These are phyloP conservation scores for Pollenia angustigena DNA, from an alignment of 2,888 invertebrate species.

Conservation along the genomic window DNA sequence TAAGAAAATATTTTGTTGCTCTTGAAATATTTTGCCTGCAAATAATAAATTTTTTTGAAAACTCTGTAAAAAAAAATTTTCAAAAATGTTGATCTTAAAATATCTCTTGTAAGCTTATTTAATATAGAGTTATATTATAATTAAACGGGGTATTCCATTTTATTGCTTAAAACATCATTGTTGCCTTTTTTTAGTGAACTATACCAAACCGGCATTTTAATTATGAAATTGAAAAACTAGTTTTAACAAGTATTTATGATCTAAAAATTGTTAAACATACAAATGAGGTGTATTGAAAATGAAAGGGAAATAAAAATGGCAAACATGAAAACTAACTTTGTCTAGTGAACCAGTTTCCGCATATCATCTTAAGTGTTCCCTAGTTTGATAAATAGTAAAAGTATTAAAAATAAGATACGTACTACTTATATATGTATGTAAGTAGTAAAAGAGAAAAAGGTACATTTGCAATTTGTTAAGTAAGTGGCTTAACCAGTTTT, in stretches of 20 bases:
- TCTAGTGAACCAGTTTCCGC: conserved; percentile 57
- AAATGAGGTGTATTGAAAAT: conserved; percentile 73
- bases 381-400: conserved; percentile 73
- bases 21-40: no score
- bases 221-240: conserved; percentile 30
- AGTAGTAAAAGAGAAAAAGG: neutral
- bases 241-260: conserved; percentile 35
- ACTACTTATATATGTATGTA: neutral
- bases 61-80: no score
- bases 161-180: neutral
- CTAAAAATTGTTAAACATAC: neutral
- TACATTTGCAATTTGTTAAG: conserved; percentile 4
- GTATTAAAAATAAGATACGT: conserved; percentile 55
- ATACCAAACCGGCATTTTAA: conserved; percentile 47
- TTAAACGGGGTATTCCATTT: neutral
- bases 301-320: conserved; percentile 77
- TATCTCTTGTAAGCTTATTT: no score
- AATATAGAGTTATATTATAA: no score
- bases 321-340: conserved; percentile 26
- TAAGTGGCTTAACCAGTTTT: conserved; percentile 67
- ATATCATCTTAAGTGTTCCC: conserved; percentile 70
- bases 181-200: neutral
- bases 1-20: no score
- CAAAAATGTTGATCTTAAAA: no score
- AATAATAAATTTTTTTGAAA: no score